Percentiles rank a stretch among this genome's conserved stretches.
phyloP scores from a whole-genome alignment of 2,113 vertebrate species.

The Lampris megalopsis region DNA sequence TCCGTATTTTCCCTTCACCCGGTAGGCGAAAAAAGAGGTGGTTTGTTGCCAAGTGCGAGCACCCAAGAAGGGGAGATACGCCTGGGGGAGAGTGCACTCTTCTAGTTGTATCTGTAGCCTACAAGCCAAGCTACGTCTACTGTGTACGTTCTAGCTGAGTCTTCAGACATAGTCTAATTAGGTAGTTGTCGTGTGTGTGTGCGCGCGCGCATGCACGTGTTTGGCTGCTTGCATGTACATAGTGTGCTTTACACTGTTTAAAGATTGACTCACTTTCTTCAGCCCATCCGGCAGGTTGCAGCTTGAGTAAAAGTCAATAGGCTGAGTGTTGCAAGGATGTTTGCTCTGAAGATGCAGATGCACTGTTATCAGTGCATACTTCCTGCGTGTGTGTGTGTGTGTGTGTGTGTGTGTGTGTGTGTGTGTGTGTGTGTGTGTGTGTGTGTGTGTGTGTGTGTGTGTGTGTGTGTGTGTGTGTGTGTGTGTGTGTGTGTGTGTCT shows the following conservation, averaged over 20 bases:
- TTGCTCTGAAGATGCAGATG: constrained; percentile 80
- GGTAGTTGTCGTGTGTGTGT: constrained; percentile 21
- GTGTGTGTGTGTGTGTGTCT: constrained; percentile 14
- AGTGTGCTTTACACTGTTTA: constrained; percentile 54
- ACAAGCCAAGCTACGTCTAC: constrained; percentile 8
- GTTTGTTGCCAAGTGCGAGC: too few species aligned
- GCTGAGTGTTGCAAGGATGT: constrained; percentile 75
- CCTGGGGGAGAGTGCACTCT: too few species aligned
- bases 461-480: constrained; percentile 29
- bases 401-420: constrained; percentile 46
- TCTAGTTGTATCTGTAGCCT: constrained; percentile 17
- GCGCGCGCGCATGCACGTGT: constrained; percentile 1
- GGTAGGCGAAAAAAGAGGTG: too few species aligned
- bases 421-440: constrained; percentile 32
- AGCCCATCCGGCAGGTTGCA: constrained; percentile 68
- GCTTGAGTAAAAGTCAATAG: constrained; percentile 82
- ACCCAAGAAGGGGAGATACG: too few species aligned
- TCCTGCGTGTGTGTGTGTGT: constrained; percentile 47
- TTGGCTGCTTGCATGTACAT: constrained; percentile 10
- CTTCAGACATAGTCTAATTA: too few species aligned
- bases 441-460: constrained; percentile 51
- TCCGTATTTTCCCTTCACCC: too few species aligned
- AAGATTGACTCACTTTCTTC: constrained; percentile 71
- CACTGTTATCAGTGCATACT: too few species aligned
- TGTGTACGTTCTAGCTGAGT: not conserved